These are phyloP conservation scores for Eueremaeus valkanovi DNA, from an alignment of 2,888 invertebrate genomes.

Conservation along the genomic window DNA sequence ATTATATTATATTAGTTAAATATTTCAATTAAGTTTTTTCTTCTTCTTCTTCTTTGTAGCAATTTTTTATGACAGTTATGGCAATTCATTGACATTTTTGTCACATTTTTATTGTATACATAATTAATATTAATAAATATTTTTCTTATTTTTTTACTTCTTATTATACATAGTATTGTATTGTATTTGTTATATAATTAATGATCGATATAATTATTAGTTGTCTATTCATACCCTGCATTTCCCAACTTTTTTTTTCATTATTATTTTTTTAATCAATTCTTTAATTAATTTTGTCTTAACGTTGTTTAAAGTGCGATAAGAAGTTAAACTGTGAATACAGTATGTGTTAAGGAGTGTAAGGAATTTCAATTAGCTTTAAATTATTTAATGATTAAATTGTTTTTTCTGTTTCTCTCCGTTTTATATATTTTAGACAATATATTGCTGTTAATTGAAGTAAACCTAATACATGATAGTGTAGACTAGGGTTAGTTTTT, in stretches of 20 bases:
- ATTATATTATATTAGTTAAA: neutral
- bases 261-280: neutral
- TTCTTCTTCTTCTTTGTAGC: neutral
- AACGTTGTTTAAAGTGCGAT: too few relatives aligned
- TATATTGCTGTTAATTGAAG: too few relatives aligned
- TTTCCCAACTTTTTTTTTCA: neutral
- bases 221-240: slow-evolving; percentile 8
- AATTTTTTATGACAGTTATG: neutral
- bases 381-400: too few relatives aligned
- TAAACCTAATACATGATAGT: too few relatives aligned
- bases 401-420: too few relatives aligned
- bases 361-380: too few relatives aligned
- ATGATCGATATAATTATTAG: neutral
- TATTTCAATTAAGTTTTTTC: neutral
- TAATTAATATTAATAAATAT: neutral
- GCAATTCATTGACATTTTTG: neutral
- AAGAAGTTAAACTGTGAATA: too few relatives aligned
- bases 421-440: too few relatives aligned
- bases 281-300: too few relatives aligned
- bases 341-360: too few relatives aligned
- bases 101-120: neutral
- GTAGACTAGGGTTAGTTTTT: too few relatives aligned
- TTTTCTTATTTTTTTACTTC: neutral
- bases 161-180: neutral
- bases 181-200: neutral